Conservation (phyloP, 2,797 vertebrate genomes). For the Lacerta agilis region DNA sequence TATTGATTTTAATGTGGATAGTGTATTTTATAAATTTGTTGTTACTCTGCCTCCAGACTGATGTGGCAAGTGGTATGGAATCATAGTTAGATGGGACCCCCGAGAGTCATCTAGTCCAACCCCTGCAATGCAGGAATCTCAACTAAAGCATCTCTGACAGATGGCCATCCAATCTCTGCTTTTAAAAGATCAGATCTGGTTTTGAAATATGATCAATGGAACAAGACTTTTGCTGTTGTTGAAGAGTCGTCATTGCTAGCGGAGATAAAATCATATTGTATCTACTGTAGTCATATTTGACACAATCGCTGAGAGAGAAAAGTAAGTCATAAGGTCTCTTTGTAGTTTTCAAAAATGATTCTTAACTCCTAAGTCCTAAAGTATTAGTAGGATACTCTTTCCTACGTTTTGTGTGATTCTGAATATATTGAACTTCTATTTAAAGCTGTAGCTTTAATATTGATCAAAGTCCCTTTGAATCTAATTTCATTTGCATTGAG, state of each 20-base stretch:
- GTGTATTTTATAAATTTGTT: too few species aligned
- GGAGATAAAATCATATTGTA: not conserved
- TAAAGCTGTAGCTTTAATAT: not conserved
- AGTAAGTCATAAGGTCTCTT: not conserved
- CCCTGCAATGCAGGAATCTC: too few species aligned
- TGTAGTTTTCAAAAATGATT: not conserved
- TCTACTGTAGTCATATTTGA: not conserved
- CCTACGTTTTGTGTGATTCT: not conserved
- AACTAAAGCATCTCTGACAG: not conserved
- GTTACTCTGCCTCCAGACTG: too few species aligned
- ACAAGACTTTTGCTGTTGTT: not conserved
- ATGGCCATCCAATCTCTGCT: not conserved
- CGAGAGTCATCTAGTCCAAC: too few species aligned
- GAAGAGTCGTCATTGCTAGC: not conserved
- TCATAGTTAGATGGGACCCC: not conserved
- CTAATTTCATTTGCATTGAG: not conserved
- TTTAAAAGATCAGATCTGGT: not conserved
- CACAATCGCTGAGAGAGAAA: not conserved
- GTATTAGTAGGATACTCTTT: not conserved
- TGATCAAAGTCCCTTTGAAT: not conserved
- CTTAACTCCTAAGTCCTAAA: not conserved
- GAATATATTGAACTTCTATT: not conserved
- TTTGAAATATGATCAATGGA: not conserved
- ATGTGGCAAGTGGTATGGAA: too few species aligned
- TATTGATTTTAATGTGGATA: too few species aligned